These are phyloP conservation scores for Meda fulgida DNA, from an alignment of 2,797 vertebrate species.

Conservation along the genomic window DNA sequence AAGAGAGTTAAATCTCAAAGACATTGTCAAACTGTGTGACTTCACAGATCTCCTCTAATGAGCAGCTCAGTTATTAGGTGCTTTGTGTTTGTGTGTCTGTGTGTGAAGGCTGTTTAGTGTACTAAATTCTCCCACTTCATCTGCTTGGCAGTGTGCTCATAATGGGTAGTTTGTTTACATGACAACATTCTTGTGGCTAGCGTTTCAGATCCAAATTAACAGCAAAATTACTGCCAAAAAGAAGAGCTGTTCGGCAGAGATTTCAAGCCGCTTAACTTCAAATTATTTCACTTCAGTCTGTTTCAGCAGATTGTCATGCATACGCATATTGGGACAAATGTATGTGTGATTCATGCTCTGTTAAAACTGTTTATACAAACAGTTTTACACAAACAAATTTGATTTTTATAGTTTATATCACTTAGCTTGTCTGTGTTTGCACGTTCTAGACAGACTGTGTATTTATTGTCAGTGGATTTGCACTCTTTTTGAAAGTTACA, in stretches of 20 bases:
- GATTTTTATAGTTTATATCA: neutral
- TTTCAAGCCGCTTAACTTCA: constrained; percentile 27
- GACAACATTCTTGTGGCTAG: constrained; percentile 54
- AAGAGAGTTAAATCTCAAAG: constrained; percentile 41
- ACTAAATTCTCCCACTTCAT: constrained; percentile 49
- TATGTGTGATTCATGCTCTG: neutral
- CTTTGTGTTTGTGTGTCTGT: constrained; percentile 21
- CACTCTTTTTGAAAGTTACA: neutral
- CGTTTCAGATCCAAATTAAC: constrained; percentile 74
- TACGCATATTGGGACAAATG: constrained; percentile 21
- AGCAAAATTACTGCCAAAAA: constrained; percentile 71
- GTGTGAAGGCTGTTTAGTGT: constrained; percentile 47
- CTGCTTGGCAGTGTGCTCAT: constrained; percentile 47
- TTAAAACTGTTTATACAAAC: neutral
- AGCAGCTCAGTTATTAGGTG: constrained; percentile 44
- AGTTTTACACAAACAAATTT: neutral
- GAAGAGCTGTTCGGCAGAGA: constrained; percentile 39
- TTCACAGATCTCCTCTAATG: constrained; percentile 51
- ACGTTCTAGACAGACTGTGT: neutral
- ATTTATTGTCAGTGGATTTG: neutral
- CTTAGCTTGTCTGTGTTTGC: neutral
- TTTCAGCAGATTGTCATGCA: constrained; percentile 23
- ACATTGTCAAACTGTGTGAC: constrained; percentile 19
- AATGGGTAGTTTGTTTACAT: constrained; percentile 56
- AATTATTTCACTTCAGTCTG: constrained; percentile 26